Evolutionary conservation across 2,888 invertebrate species (phyloP), one percentile per base, ranked within the genome.

Genomic region (Noctua janthe): DNA sequence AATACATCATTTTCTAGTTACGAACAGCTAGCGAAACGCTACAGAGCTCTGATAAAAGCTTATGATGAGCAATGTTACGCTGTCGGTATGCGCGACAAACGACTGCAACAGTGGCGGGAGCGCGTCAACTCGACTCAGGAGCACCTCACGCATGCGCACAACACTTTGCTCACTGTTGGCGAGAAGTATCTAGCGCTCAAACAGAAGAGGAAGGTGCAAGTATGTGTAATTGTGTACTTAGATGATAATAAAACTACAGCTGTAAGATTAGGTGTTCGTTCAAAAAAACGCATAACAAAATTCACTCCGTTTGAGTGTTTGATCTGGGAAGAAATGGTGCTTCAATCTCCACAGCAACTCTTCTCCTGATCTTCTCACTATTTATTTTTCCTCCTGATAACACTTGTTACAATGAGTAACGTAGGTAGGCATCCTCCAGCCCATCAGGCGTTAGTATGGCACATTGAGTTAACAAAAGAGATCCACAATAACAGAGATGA

Each of bases 21-120:
- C 81, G 96, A 96, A 90, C 95, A 96, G 81, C 88, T 97, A 56
- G 94, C 94, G 6, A 95, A 95, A 79, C 94, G 95, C 8, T 96
- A 96, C 89, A 92, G 93, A 79, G 84, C 93, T 0, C 91, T 97
- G 0, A 88, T 96, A 0, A 91, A 91, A 88, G 93, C 92, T 0
- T 95, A 95, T 88, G 92, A 95, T 59, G 93, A 94, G 39, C 94
- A 94, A 43, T 93, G 94, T 83, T 83, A 81, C 10, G 88, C 90
- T 1, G 83, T 95, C 1, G 87, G 81, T 39, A 74, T 89, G 2
- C 92, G 94, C 5, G 94, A 96, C 67, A 90, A 87, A 4, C 88
- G 92, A 2, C 71, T 96, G 49, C 80, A 87, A 11, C 90, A 91
- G 5, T 86, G 95, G 76, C 91, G 89, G 23, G 82, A 91, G 3